Conservation (phyloP, 2,113 vertebrate genomes). For the Tupaia chinensis region DNA sequence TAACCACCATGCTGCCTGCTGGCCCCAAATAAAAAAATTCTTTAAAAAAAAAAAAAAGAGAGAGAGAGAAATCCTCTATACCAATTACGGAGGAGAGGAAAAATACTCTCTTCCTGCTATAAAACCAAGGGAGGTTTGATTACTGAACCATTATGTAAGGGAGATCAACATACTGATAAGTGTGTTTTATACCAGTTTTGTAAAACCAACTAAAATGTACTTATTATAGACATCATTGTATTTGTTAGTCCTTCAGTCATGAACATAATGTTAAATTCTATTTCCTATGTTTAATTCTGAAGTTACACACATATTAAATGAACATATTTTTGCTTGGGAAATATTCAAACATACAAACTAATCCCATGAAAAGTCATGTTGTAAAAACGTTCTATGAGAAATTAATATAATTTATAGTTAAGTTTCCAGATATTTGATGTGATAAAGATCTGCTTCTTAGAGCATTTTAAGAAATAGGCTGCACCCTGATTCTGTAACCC, state of each 20-base stretch:
- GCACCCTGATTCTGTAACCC: background rate
- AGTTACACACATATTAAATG: background rate
- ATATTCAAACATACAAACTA: background rate
- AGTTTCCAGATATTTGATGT: background rate
- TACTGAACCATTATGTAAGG: background rate
- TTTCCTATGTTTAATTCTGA: background rate
- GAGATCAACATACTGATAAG: background rate
- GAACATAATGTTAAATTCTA: background rate
- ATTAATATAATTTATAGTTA: background rate
- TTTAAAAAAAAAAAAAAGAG: background rate
- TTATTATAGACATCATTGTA: background rate
- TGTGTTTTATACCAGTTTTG: slow-evolving; percentile 39
- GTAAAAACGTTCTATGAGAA: background rate
- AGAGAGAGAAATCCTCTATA: background rate
- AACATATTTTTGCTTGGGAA: background rate
- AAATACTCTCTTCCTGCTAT: background rate
- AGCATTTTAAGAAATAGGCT: background rate
- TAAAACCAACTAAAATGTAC: background rate
- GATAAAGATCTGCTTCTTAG: background rate
- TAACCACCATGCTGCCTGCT: no score
- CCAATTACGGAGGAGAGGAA: background rate
- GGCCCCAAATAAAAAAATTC: background rate
- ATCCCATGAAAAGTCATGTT: background rate
- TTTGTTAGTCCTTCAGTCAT: background rate
- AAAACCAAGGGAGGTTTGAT: background rate